A percentile compares a stretch with the other conserved stretches of the same genome.
These are phyloP conservation scores for Drosophila santomea DNA, from an alignment of 1,140 invertebrate species.

Conservation along the genomic window DNA sequence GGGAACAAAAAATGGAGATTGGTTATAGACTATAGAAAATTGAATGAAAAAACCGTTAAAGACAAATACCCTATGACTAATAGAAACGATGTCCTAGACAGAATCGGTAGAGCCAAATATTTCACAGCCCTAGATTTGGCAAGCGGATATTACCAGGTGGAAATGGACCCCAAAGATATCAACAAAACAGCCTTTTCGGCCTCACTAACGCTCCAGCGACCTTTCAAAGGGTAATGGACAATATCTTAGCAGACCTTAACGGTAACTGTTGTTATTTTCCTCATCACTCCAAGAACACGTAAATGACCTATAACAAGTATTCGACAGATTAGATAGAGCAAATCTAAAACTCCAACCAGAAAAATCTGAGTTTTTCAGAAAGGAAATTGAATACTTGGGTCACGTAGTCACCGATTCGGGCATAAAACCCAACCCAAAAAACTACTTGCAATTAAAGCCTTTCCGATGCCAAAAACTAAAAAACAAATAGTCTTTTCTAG, in stretches of 20 bases:
- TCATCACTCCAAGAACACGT: slow-evolving; percentile 71
- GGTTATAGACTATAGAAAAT: background rate
- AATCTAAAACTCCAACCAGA: slow-evolving; percentile 57
- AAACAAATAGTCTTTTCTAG: too few species aligned
- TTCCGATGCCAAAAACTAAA: too few species aligned
- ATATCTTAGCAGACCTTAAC: slow-evolving; percentile 25
- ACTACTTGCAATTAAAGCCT: too few species aligned
- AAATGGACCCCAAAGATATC: slow-evolving; percentile 68
- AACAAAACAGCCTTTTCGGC: slow-evolving; percentile 85
- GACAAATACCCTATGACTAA: slow-evolving; percentile 86
- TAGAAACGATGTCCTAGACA: slow-evolving; percentile 84
- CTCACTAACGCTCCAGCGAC: slow-evolving; percentile 59
- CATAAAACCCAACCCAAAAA: too few species aligned
- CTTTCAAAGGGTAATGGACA: slow-evolving; percentile 43
- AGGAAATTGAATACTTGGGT: too few species aligned
- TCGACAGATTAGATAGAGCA: slow-evolving; percentile 62
- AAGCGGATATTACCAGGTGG: slow-evolving; percentile 86
- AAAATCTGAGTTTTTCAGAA: slow-evolving; percentile 32
- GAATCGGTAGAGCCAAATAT: slow-evolving; percentile 79
- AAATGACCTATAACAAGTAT: slow-evolving; percentile 71
- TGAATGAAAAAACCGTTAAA: slow-evolving; percentile 35
- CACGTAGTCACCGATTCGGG: too few species aligned
- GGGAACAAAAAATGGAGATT: too few species aligned
- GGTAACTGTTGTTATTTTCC: slow-evolving; percentile 40
- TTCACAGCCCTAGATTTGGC: slow-evolving; percentile 85